Evolutionary conservation across 2,797 vertebrate genomes (phyloP), one percentile per base, ranked within the genome.

Genomic region (Decapterus maruadsi): DNA sequence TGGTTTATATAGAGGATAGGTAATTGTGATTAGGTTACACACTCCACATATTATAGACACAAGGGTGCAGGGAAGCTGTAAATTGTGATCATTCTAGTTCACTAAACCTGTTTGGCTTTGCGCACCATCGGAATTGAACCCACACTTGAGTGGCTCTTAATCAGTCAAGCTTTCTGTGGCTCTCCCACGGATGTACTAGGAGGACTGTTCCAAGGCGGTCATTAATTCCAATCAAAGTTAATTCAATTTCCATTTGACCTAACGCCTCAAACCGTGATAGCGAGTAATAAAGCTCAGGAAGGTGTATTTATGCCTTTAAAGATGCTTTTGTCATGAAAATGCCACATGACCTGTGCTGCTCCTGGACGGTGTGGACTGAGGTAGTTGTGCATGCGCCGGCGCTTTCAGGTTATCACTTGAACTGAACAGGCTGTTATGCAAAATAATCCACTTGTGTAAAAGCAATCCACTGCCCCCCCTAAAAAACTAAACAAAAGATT

Each of bases 61-160:
- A 5, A 29, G 66, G 56, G 20, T 43, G 8, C 6, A 38, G 12
- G 42, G 40, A 26, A 60, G 19, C 43, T 57, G 48, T 22, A 20
- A 80, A 67, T 29, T 22, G 55, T 42, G 17, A 34, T 59, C 61
- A 61, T 43, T 84, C 46, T 48, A 31, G 26, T 59, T 81, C 56
- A 62, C 80, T 66, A 57, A 79, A 68, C 48, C 60, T 53, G 36
- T 46, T 55, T 70, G 31, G 42, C 65, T 76, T 51, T 56, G 46
- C 36, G 16, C 36, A 38, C 59, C 26, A 36, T 20, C 17, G 42
- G 70, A 80, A 80, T 82, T 80, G 7, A 78, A 81, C 16, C 57
- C 51, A 78, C 70, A 67, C 31, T 64, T 29, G 31, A 51, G 38
- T 40, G 65, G 63, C 22, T 83, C 65, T 71, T 83, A 75, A 85